Percentiles rank a stretch among this genome's conserved stretches.
Conservation (phyloP, 2,797 vertebrate genomes). For the Sebastes hubbsi region DNA sequence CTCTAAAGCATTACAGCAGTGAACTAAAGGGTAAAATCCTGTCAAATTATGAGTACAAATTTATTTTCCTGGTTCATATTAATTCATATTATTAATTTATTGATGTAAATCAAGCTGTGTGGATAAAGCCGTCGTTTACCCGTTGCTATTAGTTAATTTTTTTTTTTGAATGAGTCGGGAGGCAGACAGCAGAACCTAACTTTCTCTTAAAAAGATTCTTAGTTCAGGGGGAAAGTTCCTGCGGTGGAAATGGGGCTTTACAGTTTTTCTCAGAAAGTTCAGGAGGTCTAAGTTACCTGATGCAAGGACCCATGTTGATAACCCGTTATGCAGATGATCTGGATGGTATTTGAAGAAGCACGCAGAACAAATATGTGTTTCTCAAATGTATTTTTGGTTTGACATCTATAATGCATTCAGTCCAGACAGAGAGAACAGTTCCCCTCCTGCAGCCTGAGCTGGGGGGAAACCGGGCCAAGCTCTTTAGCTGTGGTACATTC, state of each 20-base stretch:
- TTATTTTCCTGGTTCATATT: not conserved
- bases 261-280: not conserved
- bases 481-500: slow-evolving; percentile 61
- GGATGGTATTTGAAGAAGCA: slow-evolving; percentile 32
- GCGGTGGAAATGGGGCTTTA: no score
- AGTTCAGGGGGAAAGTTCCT: no score
- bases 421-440: slow-evolving; percentile 69
- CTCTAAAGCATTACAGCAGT: not conserved
- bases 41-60: not conserved
- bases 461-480: slow-evolving; percentile 9
- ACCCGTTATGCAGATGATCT: no score
- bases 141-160: not conserved
- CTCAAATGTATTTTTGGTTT: slow-evolving; percentile 85
- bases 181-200: no score
- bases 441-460: slow-evolving; percentile 34
- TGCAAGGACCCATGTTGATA: not conserved
- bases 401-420: slow-evolving; percentile 80
- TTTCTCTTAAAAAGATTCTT: no score
- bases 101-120: not conserved
- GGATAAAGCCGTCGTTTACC: not conserved
- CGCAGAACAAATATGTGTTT: slow-evolving; percentile 50
- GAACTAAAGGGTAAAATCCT: not conserved
- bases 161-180: no score
- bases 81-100: not conserved
- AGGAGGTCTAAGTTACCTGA: not conserved